Evolutionary conservation across 2,113 vertebrate genomes (phyloP).

Genomic region (Alethe castanea): DNA sequence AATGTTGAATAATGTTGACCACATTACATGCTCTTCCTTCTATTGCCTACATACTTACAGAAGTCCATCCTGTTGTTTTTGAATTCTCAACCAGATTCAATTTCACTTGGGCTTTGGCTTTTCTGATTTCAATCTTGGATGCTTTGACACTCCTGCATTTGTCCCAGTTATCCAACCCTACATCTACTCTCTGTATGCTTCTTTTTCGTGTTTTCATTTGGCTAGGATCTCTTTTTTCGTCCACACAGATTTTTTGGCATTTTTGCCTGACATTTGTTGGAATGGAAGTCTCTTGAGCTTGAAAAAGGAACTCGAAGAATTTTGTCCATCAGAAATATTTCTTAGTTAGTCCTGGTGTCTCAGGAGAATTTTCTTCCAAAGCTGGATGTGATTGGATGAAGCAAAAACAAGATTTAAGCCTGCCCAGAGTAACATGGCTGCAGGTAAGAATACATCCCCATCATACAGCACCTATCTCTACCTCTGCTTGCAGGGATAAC

Average conservation of each 20-base stretch:
- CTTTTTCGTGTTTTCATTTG: neutral
- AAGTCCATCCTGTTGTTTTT: neutral
- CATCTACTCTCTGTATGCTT: neutral
- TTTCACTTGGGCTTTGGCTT: neutral
- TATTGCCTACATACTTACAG: fast-evolving
- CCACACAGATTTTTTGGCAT: neutral
- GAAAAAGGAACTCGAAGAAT: neutral
- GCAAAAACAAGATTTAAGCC: neutral
- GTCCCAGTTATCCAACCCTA: neutral
- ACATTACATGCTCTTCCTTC: neutral
- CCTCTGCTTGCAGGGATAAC: neutral
- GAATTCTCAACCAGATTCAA: neutral
- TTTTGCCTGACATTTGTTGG: neutral
- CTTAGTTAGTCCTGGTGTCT: neutral
- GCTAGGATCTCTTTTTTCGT: neutral
- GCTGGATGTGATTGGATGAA: neutral
- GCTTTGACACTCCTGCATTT: neutral
- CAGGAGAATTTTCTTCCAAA: neutral
- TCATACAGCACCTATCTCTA: too few species aligned
- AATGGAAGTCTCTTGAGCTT: neutral
- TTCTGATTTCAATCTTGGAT: neutral
- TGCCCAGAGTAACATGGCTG: neutral
- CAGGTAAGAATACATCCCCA: neutral
- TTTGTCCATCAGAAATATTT: neutral
- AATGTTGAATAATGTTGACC: neutral